These are phyloP conservation scores for Uria aalge DNA, from an alignment of 2,113 vertebrate genomes.

Conservation along the genomic window DNA sequence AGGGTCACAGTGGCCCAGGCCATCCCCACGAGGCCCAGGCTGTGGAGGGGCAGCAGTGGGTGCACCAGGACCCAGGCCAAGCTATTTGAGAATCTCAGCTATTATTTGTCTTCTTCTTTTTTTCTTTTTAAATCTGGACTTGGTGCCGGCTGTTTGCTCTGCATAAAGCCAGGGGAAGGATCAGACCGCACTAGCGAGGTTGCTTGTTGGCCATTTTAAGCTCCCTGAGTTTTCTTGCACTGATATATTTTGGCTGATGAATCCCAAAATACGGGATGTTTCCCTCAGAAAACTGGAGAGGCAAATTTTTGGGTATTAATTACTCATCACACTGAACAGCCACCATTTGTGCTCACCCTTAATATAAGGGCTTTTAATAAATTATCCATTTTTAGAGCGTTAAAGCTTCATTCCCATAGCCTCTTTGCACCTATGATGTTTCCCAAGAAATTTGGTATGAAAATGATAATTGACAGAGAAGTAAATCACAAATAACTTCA, in stretches of 20 bases:
- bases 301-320: neutral
- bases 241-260: neutral
- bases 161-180: neutral
- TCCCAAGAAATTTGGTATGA: neutral
- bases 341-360: neutral
- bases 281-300: neutral
- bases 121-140: neutral
- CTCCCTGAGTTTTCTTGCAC: neutral
- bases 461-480: neutral
- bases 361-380: neutral
- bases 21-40: rapidly evolving
- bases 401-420: neutral
- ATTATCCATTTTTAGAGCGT: neutral
- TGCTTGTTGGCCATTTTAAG: neutral
- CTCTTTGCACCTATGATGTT: neutral
- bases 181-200: neutral
- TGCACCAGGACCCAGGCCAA: neutral
- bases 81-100: neutral
- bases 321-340: neutral
- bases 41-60: neutral
- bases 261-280: neutral
- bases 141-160: neutral
- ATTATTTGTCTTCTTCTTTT: neutral
- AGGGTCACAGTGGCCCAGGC: neutral
- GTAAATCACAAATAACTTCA: neutral